Evolutionary conservation across 2,113 vertebrate species (phyloP).

Genomic region (Thamnaconus septentrionalis): DNA sequence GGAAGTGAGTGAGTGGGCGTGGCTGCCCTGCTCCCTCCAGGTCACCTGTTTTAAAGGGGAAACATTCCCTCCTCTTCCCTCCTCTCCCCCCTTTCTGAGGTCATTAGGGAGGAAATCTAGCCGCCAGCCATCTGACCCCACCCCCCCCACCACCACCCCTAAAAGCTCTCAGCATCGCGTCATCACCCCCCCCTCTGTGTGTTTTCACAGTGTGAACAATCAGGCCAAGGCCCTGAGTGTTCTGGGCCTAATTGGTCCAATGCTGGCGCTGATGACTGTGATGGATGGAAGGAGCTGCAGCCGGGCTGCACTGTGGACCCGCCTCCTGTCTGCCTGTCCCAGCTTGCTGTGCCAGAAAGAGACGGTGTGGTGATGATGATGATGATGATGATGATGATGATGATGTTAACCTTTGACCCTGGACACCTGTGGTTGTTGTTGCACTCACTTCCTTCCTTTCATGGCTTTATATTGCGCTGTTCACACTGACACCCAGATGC

Average conservation of each 20-base stretch:
- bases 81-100: conserved; percentile 64
- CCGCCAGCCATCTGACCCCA: conserved; percentile 61
- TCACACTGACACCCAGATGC: too few species aligned
- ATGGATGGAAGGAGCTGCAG: conserved; percentile 66
- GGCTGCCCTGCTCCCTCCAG: conserved; percentile 41
- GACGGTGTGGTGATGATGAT: conserved; percentile 13
- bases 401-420: too few species aligned
- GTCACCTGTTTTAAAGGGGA: conserved; percentile 69
- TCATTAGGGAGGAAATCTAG: conserved; percentile 79
- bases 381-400: neutral
- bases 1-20: conserved; percentile 23
- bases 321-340: conserved; percentile 52
- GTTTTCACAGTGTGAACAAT: conserved; percentile 76
- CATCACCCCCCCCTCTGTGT: conserved; percentile 46
- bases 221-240: conserved; percentile 71
- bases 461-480: too few species aligned
- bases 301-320: conserved; percentile 22
- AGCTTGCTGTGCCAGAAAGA: conserved; percentile 29
- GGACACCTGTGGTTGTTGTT: too few species aligned
- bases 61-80: conserved; percentile 66
- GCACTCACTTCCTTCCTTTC: too few species aligned
- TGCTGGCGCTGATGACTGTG: conserved; percentile 73
- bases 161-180: conserved; percentile 41
- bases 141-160: conserved; percentile 28
- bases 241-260: conserved; percentile 71